Evolutionary conservation across 2,888 invertebrate species (phyloP).

Genomic region (Noctuana brunneofusca): DNA sequence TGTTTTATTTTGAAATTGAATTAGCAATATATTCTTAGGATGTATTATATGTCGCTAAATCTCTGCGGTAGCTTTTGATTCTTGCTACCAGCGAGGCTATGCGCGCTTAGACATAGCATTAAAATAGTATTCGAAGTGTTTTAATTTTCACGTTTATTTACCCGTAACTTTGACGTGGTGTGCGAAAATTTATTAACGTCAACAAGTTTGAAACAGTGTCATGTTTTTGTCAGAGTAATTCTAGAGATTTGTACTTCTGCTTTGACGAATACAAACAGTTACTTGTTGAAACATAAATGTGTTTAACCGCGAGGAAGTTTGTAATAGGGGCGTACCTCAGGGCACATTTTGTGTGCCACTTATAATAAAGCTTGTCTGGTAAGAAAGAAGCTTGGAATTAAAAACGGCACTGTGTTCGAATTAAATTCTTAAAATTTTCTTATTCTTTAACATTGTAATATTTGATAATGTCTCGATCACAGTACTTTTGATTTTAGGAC

Average conservation of each 20-base stretch:
- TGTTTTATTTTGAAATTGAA: too few relatives aligned
- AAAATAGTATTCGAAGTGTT: too few relatives aligned
- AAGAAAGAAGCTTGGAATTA: neutral
- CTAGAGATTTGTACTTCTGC: neutral
- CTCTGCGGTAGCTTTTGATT: too few relatives aligned
- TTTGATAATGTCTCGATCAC: too few relatives aligned
- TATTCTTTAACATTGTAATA: too few relatives aligned
- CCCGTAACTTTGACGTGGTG: neutral
- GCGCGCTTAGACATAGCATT: too few relatives aligned
- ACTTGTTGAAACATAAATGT: slow-evolving; percentile 1
- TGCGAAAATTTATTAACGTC: neutral
- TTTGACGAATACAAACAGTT: neutral
- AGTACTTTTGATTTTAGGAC: too few relatives aligned
- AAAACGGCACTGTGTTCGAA: neutral
- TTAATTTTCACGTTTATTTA: neutral
- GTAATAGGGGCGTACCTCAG: neutral
- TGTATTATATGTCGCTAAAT: too few relatives aligned
- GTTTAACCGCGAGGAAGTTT: slow-evolving; percentile 2
- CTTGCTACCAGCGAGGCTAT: too few relatives aligned
- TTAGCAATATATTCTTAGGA: too few relatives aligned
- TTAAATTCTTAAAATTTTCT: too few relatives aligned
- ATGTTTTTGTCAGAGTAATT: slow-evolving; percentile 4
- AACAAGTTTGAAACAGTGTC: neutral
- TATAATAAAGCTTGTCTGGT: neutral
- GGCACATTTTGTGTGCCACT: neutral